Conservation (phyloP, 2,797 vertebrate species). For the Lophotriccus pileatus region DNA sequence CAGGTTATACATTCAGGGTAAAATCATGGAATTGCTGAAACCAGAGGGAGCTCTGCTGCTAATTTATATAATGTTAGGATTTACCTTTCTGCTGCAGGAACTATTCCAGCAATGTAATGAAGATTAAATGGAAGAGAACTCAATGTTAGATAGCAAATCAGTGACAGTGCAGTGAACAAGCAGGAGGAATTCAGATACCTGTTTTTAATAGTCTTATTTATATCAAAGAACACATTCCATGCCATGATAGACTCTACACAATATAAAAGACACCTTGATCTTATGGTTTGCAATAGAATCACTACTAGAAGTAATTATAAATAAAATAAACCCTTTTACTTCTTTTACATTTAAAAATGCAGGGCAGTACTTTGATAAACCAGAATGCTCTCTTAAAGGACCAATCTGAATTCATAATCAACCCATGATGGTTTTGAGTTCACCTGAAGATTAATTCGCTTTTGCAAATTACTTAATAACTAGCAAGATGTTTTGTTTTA, state of each 20-base stretch:
- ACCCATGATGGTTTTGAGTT: not conserved
- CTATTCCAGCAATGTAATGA: not conserved
- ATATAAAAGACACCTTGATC: not conserved
- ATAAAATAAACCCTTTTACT: not conserved
- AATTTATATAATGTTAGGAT: not conserved
- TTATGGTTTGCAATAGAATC: not conserved
- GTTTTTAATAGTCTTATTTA: not conserved
- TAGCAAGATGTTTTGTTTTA: not conserved
- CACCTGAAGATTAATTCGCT: not conserved
- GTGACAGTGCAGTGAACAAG: not conserved
- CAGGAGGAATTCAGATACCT: not conserved
- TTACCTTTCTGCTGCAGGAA: not conserved
- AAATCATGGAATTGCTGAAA: not conserved
- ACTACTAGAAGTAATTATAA: not conserved
- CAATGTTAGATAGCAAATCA: not conserved
- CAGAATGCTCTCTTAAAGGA: not conserved
- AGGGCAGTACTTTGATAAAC: not conserved
- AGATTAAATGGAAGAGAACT: not conserved
- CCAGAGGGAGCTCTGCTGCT: not conserved
- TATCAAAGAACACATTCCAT: not conserved
- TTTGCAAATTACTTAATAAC: not conserved
- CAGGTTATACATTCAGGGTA: not conserved
- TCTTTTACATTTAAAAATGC: not conserved
- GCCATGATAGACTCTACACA: not conserved
- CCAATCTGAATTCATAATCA: not conserved